Evolutionary conservation across 2,797 vertebrate genomes (phyloP).

Genomic region (Australoheros facetus): DNA sequence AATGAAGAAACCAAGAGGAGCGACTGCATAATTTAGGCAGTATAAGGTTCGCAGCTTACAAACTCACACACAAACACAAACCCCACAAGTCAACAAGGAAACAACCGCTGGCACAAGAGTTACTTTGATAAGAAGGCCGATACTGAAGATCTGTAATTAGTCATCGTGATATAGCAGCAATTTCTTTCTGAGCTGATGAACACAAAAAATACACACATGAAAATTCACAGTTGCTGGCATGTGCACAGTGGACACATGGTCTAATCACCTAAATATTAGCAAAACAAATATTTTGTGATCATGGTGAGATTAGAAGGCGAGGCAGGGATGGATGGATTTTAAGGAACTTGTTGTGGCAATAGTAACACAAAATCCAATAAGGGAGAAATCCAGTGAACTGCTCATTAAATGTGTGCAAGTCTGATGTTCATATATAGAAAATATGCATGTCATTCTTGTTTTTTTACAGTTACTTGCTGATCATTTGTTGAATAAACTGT

Average conservation of each 20-base stretch:
- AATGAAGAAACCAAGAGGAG: not conserved
- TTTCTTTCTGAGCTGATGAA: not conserved
- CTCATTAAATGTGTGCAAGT: not conserved
- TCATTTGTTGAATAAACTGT: not conserved
- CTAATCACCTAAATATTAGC: not conserved
- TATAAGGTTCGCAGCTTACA: not conserved
- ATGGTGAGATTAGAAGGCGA: not conserved
- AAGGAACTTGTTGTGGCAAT: too few species aligned
- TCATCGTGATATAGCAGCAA: not conserved
- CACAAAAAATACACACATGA: not conserved
- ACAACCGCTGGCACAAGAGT: slow-evolving; percentile 5
- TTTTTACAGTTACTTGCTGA: not conserved
- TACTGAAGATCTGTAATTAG: slow-evolving; percentile 6
- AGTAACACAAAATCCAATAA: too few species aligned
- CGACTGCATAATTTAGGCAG: not conserved
- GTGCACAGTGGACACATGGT: not conserved
- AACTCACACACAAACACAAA: slow-evolving; percentile 6
- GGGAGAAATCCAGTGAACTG: not conserved
- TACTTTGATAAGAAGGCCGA: slow-evolving; percentile 19
- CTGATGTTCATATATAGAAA: not conserved
- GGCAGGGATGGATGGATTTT: not conserved
- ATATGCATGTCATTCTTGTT: not conserved
- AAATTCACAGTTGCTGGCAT: fast-evolving
- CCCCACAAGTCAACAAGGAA: slow-evolving; percentile 38
- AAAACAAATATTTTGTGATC: not conserved